Conservation (phyloP, 1,140 invertebrate genomes). For the Hestina assimilis region DNA sequence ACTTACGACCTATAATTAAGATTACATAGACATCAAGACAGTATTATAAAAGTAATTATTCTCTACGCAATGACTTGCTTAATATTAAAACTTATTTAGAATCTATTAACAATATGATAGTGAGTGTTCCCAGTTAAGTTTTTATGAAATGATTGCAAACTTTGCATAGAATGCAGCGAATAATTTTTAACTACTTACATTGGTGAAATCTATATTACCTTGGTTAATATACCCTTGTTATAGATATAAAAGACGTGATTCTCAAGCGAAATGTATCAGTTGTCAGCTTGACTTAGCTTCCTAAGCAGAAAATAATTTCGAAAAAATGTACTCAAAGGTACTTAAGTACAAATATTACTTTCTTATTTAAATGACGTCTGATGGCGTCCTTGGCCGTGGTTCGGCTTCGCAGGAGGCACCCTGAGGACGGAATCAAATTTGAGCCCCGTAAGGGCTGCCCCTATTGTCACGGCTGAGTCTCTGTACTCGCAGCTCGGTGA, state of each 20-base stretch:
- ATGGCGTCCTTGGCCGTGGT: no score
- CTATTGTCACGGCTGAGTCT: no score
- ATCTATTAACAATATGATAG: constrained; percentile 4
- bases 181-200: constrained; percentile 42
- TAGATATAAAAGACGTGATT: constrained; percentile 54
- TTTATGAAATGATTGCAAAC: constrained; percentile 43
- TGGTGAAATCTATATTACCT: constrained; percentile 54
- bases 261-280: constrained; percentile 47
- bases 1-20: no score
- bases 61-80: constrained; percentile 5
- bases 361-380: no score
- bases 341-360: not conserved
- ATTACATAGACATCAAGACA: no score
- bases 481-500: no score
- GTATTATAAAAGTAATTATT: not conserved
- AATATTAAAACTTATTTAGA: constrained; percentile 1
- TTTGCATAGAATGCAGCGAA: constrained; percentile 32
- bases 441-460: no score
- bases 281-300: constrained; percentile 25
- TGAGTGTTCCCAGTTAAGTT: constrained; percentile 8
- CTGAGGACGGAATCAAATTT: no score
- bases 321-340: constrained; percentile 54
- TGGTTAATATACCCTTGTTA: constrained; percentile 45
- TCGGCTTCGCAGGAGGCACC: no score
- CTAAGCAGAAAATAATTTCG: constrained; percentile 21